Base-by-base conservation (phyloP, 2,797 vertebrate species). In the Sebastes minor region DNA sequence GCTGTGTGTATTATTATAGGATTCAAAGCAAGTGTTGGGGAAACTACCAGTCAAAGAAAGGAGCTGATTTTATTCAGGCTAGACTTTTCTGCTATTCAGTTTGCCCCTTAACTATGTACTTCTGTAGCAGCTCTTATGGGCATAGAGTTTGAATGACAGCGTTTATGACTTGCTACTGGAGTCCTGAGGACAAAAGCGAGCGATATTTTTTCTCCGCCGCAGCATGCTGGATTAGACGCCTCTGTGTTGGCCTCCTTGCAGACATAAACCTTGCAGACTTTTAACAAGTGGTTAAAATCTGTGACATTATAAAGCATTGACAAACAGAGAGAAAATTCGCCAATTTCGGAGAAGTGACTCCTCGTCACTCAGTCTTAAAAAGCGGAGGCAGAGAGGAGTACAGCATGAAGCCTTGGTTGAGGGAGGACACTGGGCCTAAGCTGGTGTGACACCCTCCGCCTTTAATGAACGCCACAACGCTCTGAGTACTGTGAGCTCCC, bases 361-460 rank as follows among this genome's bases (percentile, higher is more conserved):
- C 55, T 23, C 77, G 69, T 86, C 81, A 76, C 33, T 84, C 74
- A 64, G 81, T 83, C 81, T 88, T 91, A 67, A 81, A 89, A 84
- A 77, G 77, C 77, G 80, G 77, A 87, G 80, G 76, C 81, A 78
- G 80, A 80, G 82, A 86, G 85, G 80, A 90, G 83, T 88, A 83
- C 82, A 78, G 78, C 84, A 81, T 85, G 84, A 80, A 91, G 89
- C 88, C 62, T 74, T 79, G 90, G 87, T 88, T 83, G 83, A 90
- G 78, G 90, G 84, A 89, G 91, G 92, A 93, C 87, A 89, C 84
- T 85, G 80, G 92, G 89, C 80, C 90, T 94, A 93, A 95, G 94
- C 92, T 91, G 88, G 88, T 94, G 94, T 95, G 96, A 95, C 94
- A 93, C 93, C 90, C 90, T 91, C 83, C 92, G 90, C 85, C 88